phyloP scores from a whole-genome alignment of 2,888 invertebrate species.

The Diarsia rubi region DNA sequence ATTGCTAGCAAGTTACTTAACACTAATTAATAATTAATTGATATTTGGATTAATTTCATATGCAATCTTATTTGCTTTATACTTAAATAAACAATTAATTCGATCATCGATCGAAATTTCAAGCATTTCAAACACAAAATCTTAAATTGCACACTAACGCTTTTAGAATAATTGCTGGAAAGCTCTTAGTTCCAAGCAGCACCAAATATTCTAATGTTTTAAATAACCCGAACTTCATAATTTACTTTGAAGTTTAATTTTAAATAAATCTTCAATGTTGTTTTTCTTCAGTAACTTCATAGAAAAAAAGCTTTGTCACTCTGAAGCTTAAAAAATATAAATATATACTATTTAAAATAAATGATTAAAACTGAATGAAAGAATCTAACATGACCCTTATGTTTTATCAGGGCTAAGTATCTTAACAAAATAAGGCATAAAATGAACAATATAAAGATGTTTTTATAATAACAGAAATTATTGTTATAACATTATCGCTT shows the following conservation, averaged over 20 bases:
- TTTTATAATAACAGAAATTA: slow-evolving; percentile 78
- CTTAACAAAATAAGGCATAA: slow-evolving; percentile 51
- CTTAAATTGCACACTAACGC: background rate
- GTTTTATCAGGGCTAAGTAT: slow-evolving; percentile 28
- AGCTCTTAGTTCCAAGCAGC: background rate
- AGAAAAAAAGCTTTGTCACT: background rate
- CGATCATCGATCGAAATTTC: background rate
- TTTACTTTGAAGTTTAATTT: background rate
- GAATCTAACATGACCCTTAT: slow-evolving; percentile 46
- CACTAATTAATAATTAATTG: background rate
- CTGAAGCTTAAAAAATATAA: slow-evolving; percentile 1
- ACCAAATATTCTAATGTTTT: no score
- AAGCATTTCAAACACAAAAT: background rate
- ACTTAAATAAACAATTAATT: background rate
- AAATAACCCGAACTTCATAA: background rate
- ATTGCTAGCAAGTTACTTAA: background rate
- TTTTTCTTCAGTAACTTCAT: background rate
- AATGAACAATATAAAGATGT: slow-evolving; percentile 67
- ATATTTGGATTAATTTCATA: background rate
- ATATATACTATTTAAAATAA: background rate
- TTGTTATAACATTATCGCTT: slow-evolving; percentile 83
- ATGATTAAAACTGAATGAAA: slow-evolving; percentile 6
- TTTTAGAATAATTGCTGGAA: background rate
- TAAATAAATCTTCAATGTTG: background rate
- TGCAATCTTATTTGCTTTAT: background rate